Percentiles rank a stretch among this genome's conserved stretches.
These are phyloP conservation scores for Polyergus mexicanus DNA, from an alignment of 1,140 invertebrate species.

Conservation along the genomic window DNA sequence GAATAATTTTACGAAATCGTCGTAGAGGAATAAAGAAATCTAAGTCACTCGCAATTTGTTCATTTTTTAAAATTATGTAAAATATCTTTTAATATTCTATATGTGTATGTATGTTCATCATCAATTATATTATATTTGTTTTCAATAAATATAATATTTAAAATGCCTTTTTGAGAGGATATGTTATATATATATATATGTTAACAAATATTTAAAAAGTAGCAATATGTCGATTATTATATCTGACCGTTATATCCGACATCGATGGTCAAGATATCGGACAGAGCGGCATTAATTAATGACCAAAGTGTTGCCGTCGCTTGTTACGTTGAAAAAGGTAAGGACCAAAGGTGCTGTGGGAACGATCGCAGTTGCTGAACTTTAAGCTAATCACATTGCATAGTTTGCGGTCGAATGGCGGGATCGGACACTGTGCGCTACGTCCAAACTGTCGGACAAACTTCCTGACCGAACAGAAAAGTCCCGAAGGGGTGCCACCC, in stretches of 20 bases:
- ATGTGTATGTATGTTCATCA: not conserved
- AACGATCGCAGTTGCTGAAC: slow-evolving; percentile 67
- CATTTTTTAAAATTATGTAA: too few relatives aligned
- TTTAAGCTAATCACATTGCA: slow-evolving; percentile 69
- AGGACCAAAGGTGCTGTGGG: slow-evolving; percentile 53
- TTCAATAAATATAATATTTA: not conserved
- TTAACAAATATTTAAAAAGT: not conserved
- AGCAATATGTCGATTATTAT: not conserved
- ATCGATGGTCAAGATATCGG: not conserved
- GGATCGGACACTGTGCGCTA: slow-evolving; percentile 9
- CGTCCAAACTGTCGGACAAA: slow-evolving; percentile 55
- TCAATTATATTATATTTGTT: too few relatives aligned
- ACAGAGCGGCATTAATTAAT: slow-evolving; percentile 56
- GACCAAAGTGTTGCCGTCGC: slow-evolving; percentile 54
- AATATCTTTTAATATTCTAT: not conserved
- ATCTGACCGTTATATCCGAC: not conserved
- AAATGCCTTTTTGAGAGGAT: not conserved
- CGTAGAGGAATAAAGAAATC: too few relatives aligned
- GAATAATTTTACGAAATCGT: too few relatives aligned
- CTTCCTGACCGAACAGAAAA: slow-evolving; percentile 62
- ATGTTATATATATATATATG: not conserved
- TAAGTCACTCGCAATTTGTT: too few relatives aligned
- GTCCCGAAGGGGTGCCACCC: slow-evolving; percentile 43
- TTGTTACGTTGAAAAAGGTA: slow-evolving; percentile 50
- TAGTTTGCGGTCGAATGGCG: slow-evolving; percentile 65